Base-by-base conservation (phyloP, 1,140 invertebrate species). In the Dufourea novaeangliae region DNA sequence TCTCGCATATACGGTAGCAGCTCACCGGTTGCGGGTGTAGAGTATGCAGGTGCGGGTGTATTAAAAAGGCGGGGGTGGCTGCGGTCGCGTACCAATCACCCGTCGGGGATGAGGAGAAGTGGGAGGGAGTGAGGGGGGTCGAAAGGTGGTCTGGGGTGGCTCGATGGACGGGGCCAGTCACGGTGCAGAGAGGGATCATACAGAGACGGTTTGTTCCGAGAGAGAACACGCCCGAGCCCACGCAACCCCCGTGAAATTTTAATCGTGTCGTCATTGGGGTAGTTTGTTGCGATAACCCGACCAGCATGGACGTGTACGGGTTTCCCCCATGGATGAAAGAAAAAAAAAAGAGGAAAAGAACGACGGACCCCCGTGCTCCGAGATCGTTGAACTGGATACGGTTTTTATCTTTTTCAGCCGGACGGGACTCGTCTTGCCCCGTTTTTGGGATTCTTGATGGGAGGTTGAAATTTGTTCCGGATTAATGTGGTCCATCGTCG, bases 211-310 rank as follows among this genome's bases (percentile, higher is more conserved):
- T 87, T 87, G 86, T 84, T 80, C 83, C 80, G 74, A 83, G 68
- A 59, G 75, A 82, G 56, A 64, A 75, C 80, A 79, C 79, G 66
- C 79, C 88, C 89, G 86, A 75, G 80, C 73, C n/a, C 77, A 87
- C 78, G 87, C 71, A 80, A 86, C 86, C 85, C 83, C 88, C 84
- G 88, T 90, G 84, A 90, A 90, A 90, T 90, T 90, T 90, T 89
- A 89, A 90, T 90, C 88, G 88, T 88, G 86, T 88, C 87, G 87
- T 89, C 87, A 90, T 89, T 89, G 88, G 88, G 86, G 86, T 90
- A 90, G 89, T 90, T 90, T 90, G 88, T 90, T 89, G 87, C 88
- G 86, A 90, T 90, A 90, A 90, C 84, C 82, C 76, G 86, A 88
- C 87, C 86, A 83, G 73, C 78, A 81, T 87, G 79, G 64, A 78